Base-by-base conservation (phyloP, 2,797 vertebrate genomes). In the Alosa sapidissima region DNA sequence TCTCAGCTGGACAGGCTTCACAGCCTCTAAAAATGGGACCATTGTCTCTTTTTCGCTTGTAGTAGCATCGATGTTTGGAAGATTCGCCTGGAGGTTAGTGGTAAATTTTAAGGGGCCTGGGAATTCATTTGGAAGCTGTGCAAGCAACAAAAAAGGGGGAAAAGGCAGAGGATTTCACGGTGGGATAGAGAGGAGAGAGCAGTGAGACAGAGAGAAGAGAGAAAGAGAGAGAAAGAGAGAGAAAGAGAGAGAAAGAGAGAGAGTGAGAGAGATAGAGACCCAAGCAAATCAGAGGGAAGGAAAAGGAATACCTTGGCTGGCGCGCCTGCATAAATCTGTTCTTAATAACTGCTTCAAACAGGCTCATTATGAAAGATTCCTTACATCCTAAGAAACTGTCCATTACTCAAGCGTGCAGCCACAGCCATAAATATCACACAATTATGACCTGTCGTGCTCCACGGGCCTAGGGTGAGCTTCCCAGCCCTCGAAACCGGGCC, bases 351-450 rank as follows among this genome's bases (percentile, higher is more conserved):
- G 48, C 41, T 47, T 78, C 72, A 78, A 47, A 78, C 41, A 41
- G 41, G 16, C 72, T 81, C 54, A 82, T 84, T 81, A 28, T 51
- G 36, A 68, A 81, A 58, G 82, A 84, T 68, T 87, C 82, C 83
- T 72, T 83, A 81, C 82, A 78, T 14, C n/a, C 48, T 81, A 62
- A 84, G 24, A 78, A 81, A 81, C 82, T 16, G 83, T 85, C 85
- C 81, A 85, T 87, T 84, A 75, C 5, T 49, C 48, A 84, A 62
- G 83, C 81, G 62, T 87, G 58, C 83, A 75, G 62, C 85, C 19
- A 48, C 28, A 78, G 87, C 88, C 89, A 88, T 89, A 89, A 89
- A 90, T 90, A 84, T 86, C 85, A 60, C 16, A 87, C 68, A 48
- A 85, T 90, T 87, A 88, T 52, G 81, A 87, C 87, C 81, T 81